A percentile compares a stretch with the other conserved stretches of the same genome.
Evolutionary conservation across 2,113 vertebrate species (phyloP).

Genomic region (Tragelaphus imberbis): DNA sequence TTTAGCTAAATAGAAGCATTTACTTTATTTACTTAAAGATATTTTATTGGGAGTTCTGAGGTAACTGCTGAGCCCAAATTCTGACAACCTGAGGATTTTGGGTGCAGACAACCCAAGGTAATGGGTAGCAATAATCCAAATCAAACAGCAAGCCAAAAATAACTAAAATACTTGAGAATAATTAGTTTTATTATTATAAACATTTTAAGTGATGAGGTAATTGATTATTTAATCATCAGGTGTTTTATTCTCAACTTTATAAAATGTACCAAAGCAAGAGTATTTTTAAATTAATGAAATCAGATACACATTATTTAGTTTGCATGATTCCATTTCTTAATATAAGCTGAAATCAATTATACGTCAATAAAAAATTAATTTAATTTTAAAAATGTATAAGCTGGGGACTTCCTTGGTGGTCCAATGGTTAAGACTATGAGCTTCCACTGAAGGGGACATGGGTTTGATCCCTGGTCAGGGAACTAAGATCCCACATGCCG

Average conservation of each 20-base stretch:
- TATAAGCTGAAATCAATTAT: background rate
- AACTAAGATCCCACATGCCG: background rate
- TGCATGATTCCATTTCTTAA: slow-evolving; percentile 8
- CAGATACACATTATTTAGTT: slow-evolving; percentile 34
- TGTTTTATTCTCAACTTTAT: background rate
- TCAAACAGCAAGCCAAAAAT: background rate
- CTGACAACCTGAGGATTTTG: background rate
- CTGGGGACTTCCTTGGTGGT: background rate
- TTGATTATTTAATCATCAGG: background rate
- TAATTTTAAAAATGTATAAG: background rate
- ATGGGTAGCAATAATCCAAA: background rate
- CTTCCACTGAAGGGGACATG: background rate
- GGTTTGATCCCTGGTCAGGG: background rate
- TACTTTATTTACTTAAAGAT: background rate
- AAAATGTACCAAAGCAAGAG: background rate
- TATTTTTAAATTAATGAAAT: slow-evolving; percentile 38
- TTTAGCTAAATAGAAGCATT: background rate
- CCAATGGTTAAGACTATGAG: background rate
- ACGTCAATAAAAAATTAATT: background rate
- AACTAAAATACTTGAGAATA: background rate
- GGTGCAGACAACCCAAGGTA: background rate
- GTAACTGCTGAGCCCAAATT: background rate
- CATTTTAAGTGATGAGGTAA: background rate
- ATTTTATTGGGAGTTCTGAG: background rate
- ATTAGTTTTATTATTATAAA: background rate